Evolutionary conservation across 2,888 invertebrate species (phyloP).

Genomic region (Amblyteles armatorius): DNA sequence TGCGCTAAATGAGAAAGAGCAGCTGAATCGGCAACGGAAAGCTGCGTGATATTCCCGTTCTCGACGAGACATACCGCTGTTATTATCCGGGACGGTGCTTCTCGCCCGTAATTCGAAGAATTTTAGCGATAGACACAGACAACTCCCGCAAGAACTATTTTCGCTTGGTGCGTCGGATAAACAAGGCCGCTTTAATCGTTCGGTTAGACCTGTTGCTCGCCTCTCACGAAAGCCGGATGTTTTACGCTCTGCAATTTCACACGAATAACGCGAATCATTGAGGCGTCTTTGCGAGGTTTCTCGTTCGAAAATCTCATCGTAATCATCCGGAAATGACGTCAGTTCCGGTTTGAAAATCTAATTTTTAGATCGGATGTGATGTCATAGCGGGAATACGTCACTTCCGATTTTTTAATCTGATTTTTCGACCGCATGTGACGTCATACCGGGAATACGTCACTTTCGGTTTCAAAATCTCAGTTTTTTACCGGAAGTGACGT

Average conservation of each 20-base stretch:
- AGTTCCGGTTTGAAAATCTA: no score
- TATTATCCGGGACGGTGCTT: conserved; percentile 1
- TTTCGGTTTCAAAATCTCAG: no score
- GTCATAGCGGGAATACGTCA: no score
- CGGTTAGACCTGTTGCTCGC: conserved; percentile 22
- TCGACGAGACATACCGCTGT: not conserved
- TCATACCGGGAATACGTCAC: no score
- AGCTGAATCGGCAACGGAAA: not conserved
- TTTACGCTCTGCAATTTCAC: not conserved
- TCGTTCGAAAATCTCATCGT: no score
- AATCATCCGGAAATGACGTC: no score
- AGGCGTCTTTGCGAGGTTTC: no score
- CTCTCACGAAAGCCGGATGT: not conserved
- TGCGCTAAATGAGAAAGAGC: not conserved
- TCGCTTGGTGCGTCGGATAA: not conserved
- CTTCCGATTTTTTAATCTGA: no score
- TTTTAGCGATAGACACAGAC: not conserved
- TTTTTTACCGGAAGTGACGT: no score
- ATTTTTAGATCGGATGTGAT: no score
- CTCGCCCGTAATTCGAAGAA: conserved; percentile 4
- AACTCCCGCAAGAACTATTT: not conserved
- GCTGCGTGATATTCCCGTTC: not conserved
- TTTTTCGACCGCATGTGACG: no score
- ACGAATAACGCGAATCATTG: no score
- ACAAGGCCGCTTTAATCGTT: not conserved